These are phyloP conservation scores for Lagopus leucura DNA, from an alignment of 2,113 vertebrate genomes.

Conservation along the genomic window DNA sequence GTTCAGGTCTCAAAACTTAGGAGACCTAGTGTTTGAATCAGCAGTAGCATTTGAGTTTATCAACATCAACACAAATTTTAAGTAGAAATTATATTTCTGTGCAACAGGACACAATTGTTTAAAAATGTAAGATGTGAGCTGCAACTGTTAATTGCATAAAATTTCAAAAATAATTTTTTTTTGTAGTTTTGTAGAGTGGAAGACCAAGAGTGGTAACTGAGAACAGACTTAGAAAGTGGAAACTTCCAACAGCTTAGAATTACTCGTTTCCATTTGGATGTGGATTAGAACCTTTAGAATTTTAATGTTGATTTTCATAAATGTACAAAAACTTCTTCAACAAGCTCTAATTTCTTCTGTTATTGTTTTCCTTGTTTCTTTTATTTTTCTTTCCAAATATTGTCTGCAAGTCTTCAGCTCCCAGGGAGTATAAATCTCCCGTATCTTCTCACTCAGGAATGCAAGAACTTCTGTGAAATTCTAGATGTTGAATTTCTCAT, in stretches of 20 bases:
- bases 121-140: not conserved
- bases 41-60: not conserved
- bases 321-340: not conserved
- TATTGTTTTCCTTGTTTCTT: not conserved
- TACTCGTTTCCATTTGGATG: not conserved
- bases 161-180: not conserved
- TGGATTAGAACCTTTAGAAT: not conserved
- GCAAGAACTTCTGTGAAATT: not conserved
- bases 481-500: not conserved
- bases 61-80: not conserved
- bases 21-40: not conserved
- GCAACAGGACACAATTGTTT: not conserved
- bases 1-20: not conserved
- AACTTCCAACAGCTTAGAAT: not conserved
- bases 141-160: not conserved
- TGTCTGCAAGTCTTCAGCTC: not conserved
- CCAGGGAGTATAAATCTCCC: rapidly evolving
- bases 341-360: not conserved
- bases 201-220: not conserved
- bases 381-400: not conserved
- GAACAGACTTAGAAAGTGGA: not conserved
- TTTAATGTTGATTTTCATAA: not conserved
- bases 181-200: not conserved
- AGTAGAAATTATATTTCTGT: not conserved
- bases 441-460: not conserved